Base-by-base conservation (phyloP, 2,113 vertebrate genomes). In the Cinclus cinclus region DNA sequence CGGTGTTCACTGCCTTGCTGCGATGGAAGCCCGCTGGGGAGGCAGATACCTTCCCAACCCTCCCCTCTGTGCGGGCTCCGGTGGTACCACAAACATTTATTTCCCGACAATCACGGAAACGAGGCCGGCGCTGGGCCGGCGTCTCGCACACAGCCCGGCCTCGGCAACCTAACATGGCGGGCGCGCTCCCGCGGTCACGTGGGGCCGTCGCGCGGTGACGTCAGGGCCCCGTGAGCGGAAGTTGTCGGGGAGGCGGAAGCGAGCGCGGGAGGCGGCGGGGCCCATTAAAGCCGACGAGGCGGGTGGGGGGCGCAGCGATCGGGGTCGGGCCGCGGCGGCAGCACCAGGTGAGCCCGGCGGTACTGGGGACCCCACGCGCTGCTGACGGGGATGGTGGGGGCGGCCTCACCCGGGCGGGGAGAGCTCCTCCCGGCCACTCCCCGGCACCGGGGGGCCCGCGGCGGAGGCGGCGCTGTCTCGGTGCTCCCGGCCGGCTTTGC, bases 281-380 rank as follows among this genome's bases (percentile, higher is more conserved):
- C 94, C 93, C 95, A 93, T 96, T 96, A 96, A 94, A 96, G 94
- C 93, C 50, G 94, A 96, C 74, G 65, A 94, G 83, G 81, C 94
- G 74, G 69, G 87, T 7, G 37, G 90, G 41, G 74, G 88, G 50
- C 3, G 88, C 5, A 59, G 82, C 35, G 83, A 76, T 67, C 35
- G 50, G 80, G 41, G 30, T 46, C 6, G 70, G 74, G 84, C 41
- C 63, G 78, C 39, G 22, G 86, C 35, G 71, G 68, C 24, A 76
- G 59, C 35, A 92, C 64, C 68, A 59, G 93, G 95, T 95, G 68
- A 93, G 92, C 9, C 0, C 19, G 13, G 44, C 4, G 28, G 16
- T 4, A 12, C 6, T 2, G 39, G 25, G 20, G 21, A 15, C 3
- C 2, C 5, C 10, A 35, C 3, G 16, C 7, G 6, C 35, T 3